Conservation (phyloP, 2,113 vertebrate species). For the Protobothrops flavoviridis region DNA sequence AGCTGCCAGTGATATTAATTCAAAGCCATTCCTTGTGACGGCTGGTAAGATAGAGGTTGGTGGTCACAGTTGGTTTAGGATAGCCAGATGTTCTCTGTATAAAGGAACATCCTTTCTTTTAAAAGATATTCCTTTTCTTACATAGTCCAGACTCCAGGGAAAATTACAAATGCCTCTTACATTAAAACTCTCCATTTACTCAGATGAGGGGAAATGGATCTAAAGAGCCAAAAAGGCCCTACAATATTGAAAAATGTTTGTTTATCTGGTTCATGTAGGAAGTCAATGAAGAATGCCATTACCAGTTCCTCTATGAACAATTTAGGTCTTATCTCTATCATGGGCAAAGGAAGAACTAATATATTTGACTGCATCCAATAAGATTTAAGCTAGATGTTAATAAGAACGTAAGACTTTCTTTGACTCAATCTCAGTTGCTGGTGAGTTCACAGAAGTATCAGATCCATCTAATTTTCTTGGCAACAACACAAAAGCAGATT, state of each 20-base stretch:
- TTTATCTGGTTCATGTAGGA: neutral
- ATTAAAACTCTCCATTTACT: neutral
- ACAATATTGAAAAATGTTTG: neutral
- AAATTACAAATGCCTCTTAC: neutral
- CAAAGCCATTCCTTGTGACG: conserved; percentile 24
- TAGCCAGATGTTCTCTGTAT: conserved; percentile 9
- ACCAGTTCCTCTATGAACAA: neutral
- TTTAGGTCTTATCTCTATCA: neutral
- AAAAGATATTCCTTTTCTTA: neutral
- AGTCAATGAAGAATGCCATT: neutral
- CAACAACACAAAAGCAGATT: neutral
- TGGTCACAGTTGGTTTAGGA: neutral
- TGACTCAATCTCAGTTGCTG: neutral
- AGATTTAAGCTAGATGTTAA: neutral
- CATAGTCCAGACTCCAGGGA: neutral
- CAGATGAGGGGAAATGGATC: neutral
- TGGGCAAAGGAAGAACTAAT: neutral
- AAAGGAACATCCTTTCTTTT: neutral
- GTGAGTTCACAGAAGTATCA: neutral
- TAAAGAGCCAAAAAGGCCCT: neutral
- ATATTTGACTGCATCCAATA: neutral
- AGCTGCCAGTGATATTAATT: conserved; percentile 22
- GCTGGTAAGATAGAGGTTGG: conserved; percentile 12
- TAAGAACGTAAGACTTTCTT: neutral
- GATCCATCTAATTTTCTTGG: neutral